Conservation (phyloP, 2,888 invertebrate species). For the Spicauda simplicius region DNA sequence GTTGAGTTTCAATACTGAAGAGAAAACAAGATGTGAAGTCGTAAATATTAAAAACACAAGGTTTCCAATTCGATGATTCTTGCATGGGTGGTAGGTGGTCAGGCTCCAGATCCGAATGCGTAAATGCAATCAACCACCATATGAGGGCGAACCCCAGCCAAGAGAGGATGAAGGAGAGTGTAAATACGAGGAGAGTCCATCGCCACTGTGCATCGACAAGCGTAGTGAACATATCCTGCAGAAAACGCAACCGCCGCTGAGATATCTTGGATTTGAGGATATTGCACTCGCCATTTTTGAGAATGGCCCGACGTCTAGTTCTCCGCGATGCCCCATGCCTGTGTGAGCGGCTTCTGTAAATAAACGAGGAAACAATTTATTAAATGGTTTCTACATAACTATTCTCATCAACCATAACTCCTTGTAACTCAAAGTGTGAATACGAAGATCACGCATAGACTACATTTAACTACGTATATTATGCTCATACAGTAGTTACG, state of each 20-base stretch:
- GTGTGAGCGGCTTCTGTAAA: constrained; percentile 88
- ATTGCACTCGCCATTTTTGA: constrained; percentile 98
- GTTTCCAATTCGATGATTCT: constrained; percentile 86
- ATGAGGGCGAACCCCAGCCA: constrained; percentile 94
- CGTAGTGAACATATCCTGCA: constrained; percentile 94
- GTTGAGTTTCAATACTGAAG: constrained; percentile 96
- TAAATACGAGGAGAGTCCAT: constrained; percentile 94
- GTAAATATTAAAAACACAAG: constrained; percentile 92
- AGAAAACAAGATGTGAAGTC: constrained; percentile 95
- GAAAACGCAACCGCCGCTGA: constrained; percentile 90
- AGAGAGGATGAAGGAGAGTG: constrained; percentile 92
- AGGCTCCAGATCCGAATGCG: constrained; percentile 92
- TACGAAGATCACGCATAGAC: constrained; percentile 67
- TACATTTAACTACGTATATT: constrained; percentile 3
- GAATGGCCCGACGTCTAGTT: constrained; percentile 92
- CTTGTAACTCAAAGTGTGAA: constrained; percentile 59
- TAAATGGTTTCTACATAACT: constrained; percentile 54
- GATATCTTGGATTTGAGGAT: constrained; percentile 95
- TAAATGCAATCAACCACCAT: constrained; percentile 95
- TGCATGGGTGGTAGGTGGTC: constrained; percentile 83
- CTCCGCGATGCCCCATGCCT: constrained; percentile 88
- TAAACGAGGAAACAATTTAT: constrained; percentile 57
- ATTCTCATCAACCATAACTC: constrained; percentile 56
- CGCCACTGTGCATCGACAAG: constrained; percentile 97
- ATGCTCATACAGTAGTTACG: constrained; percentile 51